Evolutionary conservation across 1,140 invertebrate species (phyloP), one percentile per base, ranked within the genome.

Genomic region (Aethina tumida): DNA sequence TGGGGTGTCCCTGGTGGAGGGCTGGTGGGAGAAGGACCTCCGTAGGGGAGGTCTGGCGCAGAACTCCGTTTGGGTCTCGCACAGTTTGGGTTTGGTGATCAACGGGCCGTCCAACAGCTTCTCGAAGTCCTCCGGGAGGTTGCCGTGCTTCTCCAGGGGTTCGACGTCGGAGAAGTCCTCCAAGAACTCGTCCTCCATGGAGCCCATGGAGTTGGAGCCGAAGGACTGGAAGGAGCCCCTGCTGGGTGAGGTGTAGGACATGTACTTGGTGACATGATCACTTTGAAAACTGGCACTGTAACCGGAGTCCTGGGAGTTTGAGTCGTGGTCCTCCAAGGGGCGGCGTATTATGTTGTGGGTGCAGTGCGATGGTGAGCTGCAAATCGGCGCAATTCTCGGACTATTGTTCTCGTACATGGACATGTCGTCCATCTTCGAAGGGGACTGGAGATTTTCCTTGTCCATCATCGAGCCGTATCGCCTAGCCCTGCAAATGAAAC

Each of bases 111-210:
- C 55, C 40, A 69, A 58, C 22, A 68, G 45, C 37, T 60, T 58
- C 45, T 62, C 49, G 35, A 69, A 57, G 42, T 67, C 42, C 34
- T 60, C 44, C 48, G 62, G 52, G 38, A 45, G 35, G 16, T 22
- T 16, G 8, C 30, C 28, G 18, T 13, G 14, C 12, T 42, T 45
- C 16, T 68, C 65, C 7, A 70, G 41, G 8, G 66, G 66, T 24
- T 75, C 73, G 48, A 74, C 62, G 40, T 79, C 75, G 26, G 76
- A 70, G 21, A 82, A 62, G 10, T 84, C 79, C 25, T 50, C 48
- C 44, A 75, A 67, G 45, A 79, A 79, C 6, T 78, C 77, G 49
- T 84, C 79, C 33, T 78, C 75, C 52, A 71, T 69, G 1, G 72
- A 74, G 27, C 74, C 72, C 43, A 62, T 63, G 39, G 70, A 73